Evolutionary conservation across 2,113 vertebrate species (phyloP).

Genomic region (Centropus bengalensis): DNA sequence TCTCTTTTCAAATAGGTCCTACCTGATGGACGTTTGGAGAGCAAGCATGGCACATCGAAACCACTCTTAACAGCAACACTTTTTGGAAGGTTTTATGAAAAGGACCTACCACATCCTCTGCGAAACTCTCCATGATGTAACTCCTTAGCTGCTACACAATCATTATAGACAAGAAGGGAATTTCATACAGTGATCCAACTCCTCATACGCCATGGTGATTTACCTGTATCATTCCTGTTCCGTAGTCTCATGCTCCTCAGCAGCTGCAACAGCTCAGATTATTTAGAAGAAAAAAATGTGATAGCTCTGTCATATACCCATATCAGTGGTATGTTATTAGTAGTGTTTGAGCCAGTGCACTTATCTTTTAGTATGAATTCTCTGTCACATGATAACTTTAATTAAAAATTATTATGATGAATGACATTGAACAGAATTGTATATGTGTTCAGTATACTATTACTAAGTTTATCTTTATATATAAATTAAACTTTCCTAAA

Average conservation of each 20-base stretch:
- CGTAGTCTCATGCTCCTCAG: not conserved
- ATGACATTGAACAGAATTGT: not conserved
- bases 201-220: not conserved
- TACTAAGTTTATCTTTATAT: not conserved
- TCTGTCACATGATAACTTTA: not conserved
- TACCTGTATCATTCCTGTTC: not conserved
- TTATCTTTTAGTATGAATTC: not conserved
- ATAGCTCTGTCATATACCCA: not conserved
- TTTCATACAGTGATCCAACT: not conserved
- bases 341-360: not conserved
- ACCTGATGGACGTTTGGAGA: slow-evolving; percentile 69
- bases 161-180: not conserved
- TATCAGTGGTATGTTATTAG: not conserved
- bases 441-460: not conserved
- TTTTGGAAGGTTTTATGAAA: slow-evolving; percentile 77
- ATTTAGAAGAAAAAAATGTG: not conserved
- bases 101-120: slow-evolving; percentile 43
- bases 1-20: slow-evolving; percentile 66
- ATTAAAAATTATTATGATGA: not conserved
- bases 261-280: not conserved
- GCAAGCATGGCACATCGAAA: slow-evolving; percentile 21
- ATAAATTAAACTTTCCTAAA: not conserved
- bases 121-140: accelerated
- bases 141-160: not conserved
- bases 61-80: slow-evolving; percentile 69